Evolutionary conservation across 1,140 invertebrate species (phyloP).

Genomic region (Meloidogyne floridensis): DNA sequence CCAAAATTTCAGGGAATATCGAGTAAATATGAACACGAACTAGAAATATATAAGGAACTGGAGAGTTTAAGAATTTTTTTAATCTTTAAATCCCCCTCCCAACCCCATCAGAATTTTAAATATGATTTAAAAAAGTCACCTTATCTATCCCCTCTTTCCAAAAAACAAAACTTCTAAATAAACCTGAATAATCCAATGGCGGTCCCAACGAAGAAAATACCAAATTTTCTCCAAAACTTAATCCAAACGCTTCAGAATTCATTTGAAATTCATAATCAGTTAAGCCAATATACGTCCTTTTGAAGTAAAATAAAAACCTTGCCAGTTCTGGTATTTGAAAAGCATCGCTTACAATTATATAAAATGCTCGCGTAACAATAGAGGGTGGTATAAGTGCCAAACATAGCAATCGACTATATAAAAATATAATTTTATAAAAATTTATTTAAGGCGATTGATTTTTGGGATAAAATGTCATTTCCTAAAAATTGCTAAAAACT

Average conservation of each 20-base stretch:
- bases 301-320: background rate
- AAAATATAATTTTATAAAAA: background rate
- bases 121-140: no score
- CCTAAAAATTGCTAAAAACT: no score
- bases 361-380: background rate
- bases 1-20: no score
- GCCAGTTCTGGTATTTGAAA: background rate
- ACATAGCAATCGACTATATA: constrained; percentile 1
- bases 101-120: no score
- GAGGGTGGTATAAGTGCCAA: constrained; percentile 10
- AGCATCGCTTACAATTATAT: background rate
- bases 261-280: background rate
- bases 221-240: background rate
- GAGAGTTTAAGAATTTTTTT: no score
- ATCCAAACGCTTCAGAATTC: background rate
- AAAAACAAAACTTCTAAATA: background rate
- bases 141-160: no score
- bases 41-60: no score
- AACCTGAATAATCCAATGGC: background rate
- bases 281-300: background rate
- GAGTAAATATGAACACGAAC: no score
- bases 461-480: background rate
- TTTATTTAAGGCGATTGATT: background rate
- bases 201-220: background rate
- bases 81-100: no score